Conservation (phyloP, 2,888 invertebrate species). For the Anticlea derivata region DNA sequence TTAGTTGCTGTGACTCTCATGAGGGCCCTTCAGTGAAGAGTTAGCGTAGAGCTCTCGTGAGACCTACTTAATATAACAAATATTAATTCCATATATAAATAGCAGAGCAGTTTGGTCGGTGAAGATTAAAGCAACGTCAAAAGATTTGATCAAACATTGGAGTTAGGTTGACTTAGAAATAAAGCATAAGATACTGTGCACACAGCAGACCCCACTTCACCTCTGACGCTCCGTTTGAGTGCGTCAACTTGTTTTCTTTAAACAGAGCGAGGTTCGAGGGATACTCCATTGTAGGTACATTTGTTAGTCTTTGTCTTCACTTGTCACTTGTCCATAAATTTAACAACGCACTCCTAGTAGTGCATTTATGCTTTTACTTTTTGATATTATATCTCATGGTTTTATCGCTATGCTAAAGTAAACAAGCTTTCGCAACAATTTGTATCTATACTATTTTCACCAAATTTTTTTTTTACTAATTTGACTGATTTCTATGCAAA, state of each 20-base stretch:
- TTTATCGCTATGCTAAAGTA: too few species aligned
- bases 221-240: constrained; percentile 70
- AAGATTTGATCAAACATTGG: constrained; percentile 77
- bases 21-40: constrained; percentile 21
- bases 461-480: too few species aligned
- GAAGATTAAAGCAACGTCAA: constrained; percentile 76
- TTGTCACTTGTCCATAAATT: constrained; percentile 42
- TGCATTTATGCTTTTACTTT: too few species aligned
- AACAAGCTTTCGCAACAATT: too few species aligned
- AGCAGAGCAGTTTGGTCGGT: constrained; percentile 62
- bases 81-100: constrained; percentile 49
- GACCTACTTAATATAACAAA: constrained; percentile 36
- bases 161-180: constrained; percentile 77
- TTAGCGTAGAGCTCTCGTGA: constrained; percentile 25
- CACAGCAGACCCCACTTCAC: constrained; percentile 71
- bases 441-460: too few species aligned
- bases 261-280: constrained; percentile 64
- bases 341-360: constrained; percentile 8
- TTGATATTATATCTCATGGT: too few species aligned
- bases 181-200: constrained; percentile 79
- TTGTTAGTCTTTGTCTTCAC: constrained; percentile 44
- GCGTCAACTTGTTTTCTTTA: constrained; percentile 76
- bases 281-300: constrained; percentile 37
- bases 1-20: constrained; percentile 30
- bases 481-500: too few species aligned